A percentile compares a stretch with the other conserved stretches of the same genome.
Evolutionary conservation across 2,888 invertebrate genomes (phyloP).

Genomic region (Thera obeliscata): DNA sequence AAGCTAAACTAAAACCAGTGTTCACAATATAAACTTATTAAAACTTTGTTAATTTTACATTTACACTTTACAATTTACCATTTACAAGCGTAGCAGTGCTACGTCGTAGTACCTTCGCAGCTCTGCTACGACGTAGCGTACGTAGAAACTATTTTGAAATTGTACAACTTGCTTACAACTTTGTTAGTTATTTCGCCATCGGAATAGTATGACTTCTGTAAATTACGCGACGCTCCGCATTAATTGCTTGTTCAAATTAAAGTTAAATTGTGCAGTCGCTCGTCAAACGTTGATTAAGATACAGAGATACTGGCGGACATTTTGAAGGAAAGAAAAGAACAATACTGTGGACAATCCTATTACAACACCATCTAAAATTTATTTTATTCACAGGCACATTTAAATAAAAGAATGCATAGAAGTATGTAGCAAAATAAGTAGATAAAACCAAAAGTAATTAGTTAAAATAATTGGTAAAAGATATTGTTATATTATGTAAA

Average conservation of each 20-base stretch:
- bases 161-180: constrained; percentile 29
- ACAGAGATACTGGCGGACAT: too few relatives aligned
- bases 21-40: constrained; percentile 14
- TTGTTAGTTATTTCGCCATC: constrained; percentile 36
- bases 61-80: constrained; percentile 28
- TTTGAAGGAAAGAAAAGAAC: too few relatives aligned
- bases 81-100: constrained; percentile 38
- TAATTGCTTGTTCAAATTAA: constrained; percentile 17
- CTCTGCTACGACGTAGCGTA: constrained; percentile 28
- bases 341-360: too few relatives aligned
- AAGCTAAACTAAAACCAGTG: neutral
- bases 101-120: constrained; percentile 36
- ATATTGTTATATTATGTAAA: too few relatives aligned
- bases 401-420: too few relatives aligned
- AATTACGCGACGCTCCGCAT: constrained; percentile 20
- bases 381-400: too few relatives aligned
- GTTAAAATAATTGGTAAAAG: too few relatives aligned
- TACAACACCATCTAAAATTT: too few relatives aligned
- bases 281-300: constrained; percentile 3
- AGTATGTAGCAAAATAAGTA: too few relatives aligned
- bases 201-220: constrained; percentile 29
- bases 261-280: constrained; percentile 19
- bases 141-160: constrained; percentile 34
- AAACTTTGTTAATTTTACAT: constrained; percentile 37
- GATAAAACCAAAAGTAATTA: too few relatives aligned